Percentiles rank a stretch among this genome's conserved stretches.
Evolutionary conservation across 2,113 vertebrate genomes (phyloP).

Genomic region (Rattus norvegicus): DNA sequence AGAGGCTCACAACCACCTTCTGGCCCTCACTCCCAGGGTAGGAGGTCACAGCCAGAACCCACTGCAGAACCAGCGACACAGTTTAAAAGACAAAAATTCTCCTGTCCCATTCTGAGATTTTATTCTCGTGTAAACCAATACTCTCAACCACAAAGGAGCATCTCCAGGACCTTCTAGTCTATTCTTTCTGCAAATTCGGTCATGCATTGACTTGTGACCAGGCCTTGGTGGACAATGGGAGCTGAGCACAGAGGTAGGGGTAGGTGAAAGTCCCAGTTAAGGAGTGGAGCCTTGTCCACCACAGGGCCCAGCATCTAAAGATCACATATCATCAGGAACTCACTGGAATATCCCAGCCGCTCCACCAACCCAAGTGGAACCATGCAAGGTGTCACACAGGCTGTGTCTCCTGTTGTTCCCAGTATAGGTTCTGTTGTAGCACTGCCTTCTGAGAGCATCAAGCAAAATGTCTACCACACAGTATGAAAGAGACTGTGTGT

Average conservation of each 20-base stretch:
- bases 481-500: background rate
- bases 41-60: background rate
- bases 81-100: background rate
- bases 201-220: background rate
- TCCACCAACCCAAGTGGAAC: accelerated
- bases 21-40: accelerated
- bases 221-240: background rate
- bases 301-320: background rate
- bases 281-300: accelerated
- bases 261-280: accelerated
- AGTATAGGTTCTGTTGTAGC: background rate
- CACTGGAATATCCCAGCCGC: accelerated
- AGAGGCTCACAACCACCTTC: background rate
- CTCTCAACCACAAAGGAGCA: accelerated
- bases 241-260: background rate
- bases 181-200: background rate
- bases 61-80: accelerated
- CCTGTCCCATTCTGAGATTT: background rate
- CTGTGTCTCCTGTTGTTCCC: background rate
- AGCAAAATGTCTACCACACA: accelerated
- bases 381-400: accelerated
- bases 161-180: too few species aligned
- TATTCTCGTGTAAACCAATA: background rate
- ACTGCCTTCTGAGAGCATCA: too few species aligned
- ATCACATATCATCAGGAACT: accelerated